Evolutionary conservation across 2,888 invertebrate genomes (phyloP).

Genomic region (Didymodactylos carnosus): DNA sequence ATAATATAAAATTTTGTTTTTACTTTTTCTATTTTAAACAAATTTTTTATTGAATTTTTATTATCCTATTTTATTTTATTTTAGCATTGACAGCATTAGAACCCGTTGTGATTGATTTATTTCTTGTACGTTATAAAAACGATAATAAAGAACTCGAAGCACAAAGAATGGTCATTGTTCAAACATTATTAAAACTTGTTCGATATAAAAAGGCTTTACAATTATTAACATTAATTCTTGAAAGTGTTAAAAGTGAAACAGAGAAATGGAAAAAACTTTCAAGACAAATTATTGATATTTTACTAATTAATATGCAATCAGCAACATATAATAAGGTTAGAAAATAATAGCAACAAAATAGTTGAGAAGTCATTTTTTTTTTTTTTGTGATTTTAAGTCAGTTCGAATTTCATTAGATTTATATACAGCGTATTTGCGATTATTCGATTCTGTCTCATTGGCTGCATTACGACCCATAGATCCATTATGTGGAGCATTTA

Average conservation of each 20-base stretch:
- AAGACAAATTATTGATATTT: conserved; percentile 48
- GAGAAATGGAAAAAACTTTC: conserved; percentile 59
- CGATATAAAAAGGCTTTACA: conserved; percentile 34
- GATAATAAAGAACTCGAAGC: conserved; percentile 51
- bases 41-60: background rate
- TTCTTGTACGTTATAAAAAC: conserved; percentile 41
- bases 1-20: too few species aligned
- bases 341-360: too few species aligned
- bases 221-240: conserved; percentile 11
- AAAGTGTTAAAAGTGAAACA: conserved; percentile 44
- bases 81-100: conserved; percentile 50
- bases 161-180: conserved; percentile 56
- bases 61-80: conserved; percentile 4
- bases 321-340: too few species aligned
- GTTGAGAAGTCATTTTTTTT: too few species aligned
- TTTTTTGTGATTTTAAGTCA: too few species aligned
- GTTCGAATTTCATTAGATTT: background rate
- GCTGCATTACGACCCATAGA: background rate
- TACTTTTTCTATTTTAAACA: too few species aligned
- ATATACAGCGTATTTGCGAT: background rate
- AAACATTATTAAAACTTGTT: conserved; percentile 51
- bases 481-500: background rate
- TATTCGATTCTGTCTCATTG: background rate
- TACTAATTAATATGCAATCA: conserved; percentile 26
- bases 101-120: conserved; percentile 59